These are phyloP conservation scores for Trissolcus japonicus DNA, from an alignment of 2,888 invertebrate species.

Conservation along the genomic window DNA sequence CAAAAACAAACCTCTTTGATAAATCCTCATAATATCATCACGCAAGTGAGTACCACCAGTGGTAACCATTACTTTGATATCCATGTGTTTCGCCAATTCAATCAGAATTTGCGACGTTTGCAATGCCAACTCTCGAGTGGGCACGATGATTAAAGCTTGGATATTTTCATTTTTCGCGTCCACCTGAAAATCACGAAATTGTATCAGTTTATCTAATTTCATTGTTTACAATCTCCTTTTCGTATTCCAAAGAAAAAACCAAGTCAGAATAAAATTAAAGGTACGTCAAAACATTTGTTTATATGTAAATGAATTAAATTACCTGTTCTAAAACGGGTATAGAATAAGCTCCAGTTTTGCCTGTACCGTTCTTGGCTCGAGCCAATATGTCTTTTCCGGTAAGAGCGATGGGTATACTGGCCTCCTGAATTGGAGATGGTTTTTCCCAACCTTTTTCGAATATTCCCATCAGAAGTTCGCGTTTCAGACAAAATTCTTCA, in stretches of 20 bases:
- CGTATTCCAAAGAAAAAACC: too few relatives aligned
- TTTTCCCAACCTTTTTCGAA: constrained; percentile 99
- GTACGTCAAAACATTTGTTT: too few relatives aligned
- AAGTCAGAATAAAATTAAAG: too few relatives aligned
- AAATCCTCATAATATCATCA: constrained; percentile 99
- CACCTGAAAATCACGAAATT: constrained; percentile 75
- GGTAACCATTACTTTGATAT: constrained; percentile 99
- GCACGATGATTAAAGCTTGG: constrained; percentile 98
- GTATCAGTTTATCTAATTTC: background rate
- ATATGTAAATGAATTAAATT: constrained; percentile 2
- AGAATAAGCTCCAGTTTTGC: constrained; percentile 99
- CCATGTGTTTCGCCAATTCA: constrained; percentile 97
- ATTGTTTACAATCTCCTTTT: too few relatives aligned
- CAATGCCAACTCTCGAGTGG: constrained; percentile 97
- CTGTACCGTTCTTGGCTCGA: constrained; percentile 99
- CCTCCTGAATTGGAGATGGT: constrained; percentile 99
- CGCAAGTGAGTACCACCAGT: constrained; percentile 98
- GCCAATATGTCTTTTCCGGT: constrained; percentile 98
- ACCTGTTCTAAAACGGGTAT: constrained; percentile 98
- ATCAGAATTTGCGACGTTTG: constrained; percentile 99
- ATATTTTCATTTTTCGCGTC: constrained; percentile 93
- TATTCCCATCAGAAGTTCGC: constrained; percentile 99
- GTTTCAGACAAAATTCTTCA: constrained; percentile 98
- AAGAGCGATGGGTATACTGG: constrained; percentile 98
- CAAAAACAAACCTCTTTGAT: constrained; percentile 88